A percentile compares a stretch with the other conserved stretches of the same genome.
These are phyloP conservation scores for Anguilla obscura DNA, from an alignment of 2,797 vertebrate species.

Conservation along the genomic window DNA sequence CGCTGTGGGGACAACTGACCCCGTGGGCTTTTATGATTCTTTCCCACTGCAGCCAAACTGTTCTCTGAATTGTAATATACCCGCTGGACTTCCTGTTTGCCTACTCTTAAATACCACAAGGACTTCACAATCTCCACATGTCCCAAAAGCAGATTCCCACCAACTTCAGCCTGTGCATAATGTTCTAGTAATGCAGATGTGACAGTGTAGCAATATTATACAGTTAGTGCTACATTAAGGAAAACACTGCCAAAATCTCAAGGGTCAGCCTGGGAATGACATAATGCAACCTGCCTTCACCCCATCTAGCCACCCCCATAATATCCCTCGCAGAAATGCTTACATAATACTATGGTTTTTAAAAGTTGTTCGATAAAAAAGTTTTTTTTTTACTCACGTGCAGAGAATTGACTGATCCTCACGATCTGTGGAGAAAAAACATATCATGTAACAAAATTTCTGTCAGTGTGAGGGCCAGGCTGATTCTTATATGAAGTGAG, in stretches of 20 bases:
- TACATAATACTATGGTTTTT: background rate
- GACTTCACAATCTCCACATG: background rate
- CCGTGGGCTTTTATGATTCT: conserved; percentile 46
- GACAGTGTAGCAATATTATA: background rate
- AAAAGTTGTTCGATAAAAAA: background rate
- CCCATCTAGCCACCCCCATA: background rate
- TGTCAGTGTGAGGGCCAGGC: background rate
- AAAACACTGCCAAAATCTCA: background rate
- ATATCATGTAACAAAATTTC: background rate
- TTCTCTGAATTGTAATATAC: conserved; percentile 33
- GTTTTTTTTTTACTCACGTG: conserved; percentile 70
- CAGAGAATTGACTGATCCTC: conserved; percentile 82
- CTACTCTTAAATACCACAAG: conserved; percentile 18
- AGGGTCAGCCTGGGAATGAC: background rate
- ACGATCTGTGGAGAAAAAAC: conserved; percentile 68
- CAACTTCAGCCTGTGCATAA: background rate
- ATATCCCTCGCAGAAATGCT: background rate
- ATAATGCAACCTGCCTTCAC: background rate
- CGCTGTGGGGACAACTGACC: conserved; percentile 36
- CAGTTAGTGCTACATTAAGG: background rate
- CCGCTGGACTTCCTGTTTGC: conserved; percentile 23
- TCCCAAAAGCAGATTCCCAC: conserved; percentile 26
- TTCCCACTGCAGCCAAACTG: conserved; percentile 31
- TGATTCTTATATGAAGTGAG: background rate
- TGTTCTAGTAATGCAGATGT: background rate